phyloP scores from a whole-genome alignment of 2,888 invertebrate species.

The Lasioglossum leucozonium region DNA sequence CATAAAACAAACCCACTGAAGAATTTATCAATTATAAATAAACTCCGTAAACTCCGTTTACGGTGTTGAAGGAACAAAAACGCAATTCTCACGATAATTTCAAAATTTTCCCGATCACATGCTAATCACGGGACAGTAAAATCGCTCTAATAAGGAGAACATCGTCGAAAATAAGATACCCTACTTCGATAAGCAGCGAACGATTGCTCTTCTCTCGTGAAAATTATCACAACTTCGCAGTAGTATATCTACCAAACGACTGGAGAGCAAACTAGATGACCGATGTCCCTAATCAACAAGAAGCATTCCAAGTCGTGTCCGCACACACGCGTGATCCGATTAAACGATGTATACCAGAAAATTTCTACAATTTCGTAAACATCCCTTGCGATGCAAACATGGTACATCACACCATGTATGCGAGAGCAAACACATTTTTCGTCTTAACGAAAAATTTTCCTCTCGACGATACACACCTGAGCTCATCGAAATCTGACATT shows the following conservation, averaged over 20 bases:
- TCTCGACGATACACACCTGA: constrained; percentile 73
- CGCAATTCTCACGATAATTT: background rate
- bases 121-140: background rate
- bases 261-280: background rate
- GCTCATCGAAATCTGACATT: constrained; percentile 61
- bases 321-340: background rate
- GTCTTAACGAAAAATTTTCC: background rate
- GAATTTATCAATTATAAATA: background rate
- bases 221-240: background rate
- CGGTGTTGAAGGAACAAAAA: background rate
- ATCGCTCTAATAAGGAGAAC: background rate
- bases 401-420: background rate
- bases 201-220: background rate
- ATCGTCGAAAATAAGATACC: background rate
- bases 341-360: background rate
- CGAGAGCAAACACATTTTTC: background rate
- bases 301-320: background rate
- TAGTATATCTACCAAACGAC: background rate
- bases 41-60: too few species aligned
- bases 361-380: background rate
- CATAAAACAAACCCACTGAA: background rate
- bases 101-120: background rate
- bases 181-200: background rate
- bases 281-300: constrained; percentile 3
- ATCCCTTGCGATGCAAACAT: background rate